A percentile compares a stretch with the other conserved stretches of the same genome.
These are phyloP conservation scores for Telmatochromis sp. DNA, from an alignment of 2,113 vertebrate species.

Conservation along the genomic window DNA sequence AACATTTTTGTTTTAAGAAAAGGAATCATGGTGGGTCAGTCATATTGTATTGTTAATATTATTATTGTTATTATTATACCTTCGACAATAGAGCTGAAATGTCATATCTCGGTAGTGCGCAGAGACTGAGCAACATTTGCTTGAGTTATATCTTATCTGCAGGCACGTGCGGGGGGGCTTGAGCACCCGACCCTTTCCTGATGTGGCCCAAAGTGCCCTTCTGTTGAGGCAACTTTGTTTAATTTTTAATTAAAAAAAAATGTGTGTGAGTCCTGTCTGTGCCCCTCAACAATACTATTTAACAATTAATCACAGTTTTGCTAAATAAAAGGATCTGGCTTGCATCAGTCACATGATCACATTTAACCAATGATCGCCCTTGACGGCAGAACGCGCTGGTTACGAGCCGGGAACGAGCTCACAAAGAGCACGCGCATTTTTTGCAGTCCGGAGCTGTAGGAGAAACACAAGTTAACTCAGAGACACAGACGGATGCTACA, in stretches of 20 bases:
- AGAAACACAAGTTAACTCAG: fast-evolving
- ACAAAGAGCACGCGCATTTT: background rate
- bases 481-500: fast-evolving
- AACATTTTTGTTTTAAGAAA: background rate
- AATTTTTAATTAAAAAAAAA: background rate
- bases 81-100: background rate
- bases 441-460: fast-evolving
- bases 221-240: background rate
- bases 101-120: background rate
- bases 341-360: background rate
- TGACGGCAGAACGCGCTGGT: background rate
- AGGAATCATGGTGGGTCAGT: fast-evolving
- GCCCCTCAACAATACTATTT: fast-evolving
- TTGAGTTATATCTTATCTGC: background rate
- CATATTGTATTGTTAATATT: fast-evolving
- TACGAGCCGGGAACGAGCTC: background rate
- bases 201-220: background rate
- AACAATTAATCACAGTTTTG: fast-evolving
- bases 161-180: background rate
- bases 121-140: fast-evolving
- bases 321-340: background rate
- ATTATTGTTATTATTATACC: fast-evolving
- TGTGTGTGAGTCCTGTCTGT: fast-evolving
- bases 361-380: too few relatives aligned
- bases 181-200: background rate